Conservation (phyloP, 2,113 vertebrate species). For the Thermophis baileyi region DNA sequence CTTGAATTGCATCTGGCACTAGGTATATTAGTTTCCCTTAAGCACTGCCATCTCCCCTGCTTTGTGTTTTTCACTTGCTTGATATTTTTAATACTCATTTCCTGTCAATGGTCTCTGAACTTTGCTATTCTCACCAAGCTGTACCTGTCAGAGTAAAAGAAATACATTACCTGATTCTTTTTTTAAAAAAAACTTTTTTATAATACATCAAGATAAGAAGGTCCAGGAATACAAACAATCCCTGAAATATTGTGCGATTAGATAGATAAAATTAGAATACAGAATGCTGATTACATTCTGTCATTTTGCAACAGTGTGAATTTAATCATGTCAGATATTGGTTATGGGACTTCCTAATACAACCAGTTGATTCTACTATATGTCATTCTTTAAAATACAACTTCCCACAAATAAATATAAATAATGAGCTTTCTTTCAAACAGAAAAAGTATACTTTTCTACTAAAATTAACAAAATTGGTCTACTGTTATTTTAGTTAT, state of each 20-base stretch:
- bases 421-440: not conserved
- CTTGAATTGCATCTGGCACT: not conserved
- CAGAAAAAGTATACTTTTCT: accelerated
- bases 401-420: slow-evolving; percentile 47
- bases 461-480: not conserved
- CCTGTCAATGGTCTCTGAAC: slow-evolving; percentile 45
- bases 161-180: slow-evolving; percentile 51
- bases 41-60: slow-evolving; percentile 55
- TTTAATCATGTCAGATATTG: slow-evolving; percentile 63
- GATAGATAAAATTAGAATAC: slow-evolving; percentile 65
- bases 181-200: slow-evolving; percentile 52
- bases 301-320: slow-evolving; percentile 51
- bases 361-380: slow-evolving; percentile 49
- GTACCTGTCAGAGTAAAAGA: slow-evolving; percentile 30
- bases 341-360: slow-evolving; percentile 47
- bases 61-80: slow-evolving; percentile 34
- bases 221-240: slow-evolving; percentile 60
- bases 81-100: slow-evolving; percentile 57
- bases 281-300: slow-evolving; percentile 64
- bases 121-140: slow-evolving; percentile 15
- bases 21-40: slow-evolving; percentile 44
- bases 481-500: not conserved
- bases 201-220: slow-evolving; percentile 50
- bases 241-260: slow-evolving; percentile 57
- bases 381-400: slow-evolving; percentile 47